phyloP scores from a whole-genome alignment of 2,888 invertebrate genomes.

The Zygothrica quintamaculata region DNA sequence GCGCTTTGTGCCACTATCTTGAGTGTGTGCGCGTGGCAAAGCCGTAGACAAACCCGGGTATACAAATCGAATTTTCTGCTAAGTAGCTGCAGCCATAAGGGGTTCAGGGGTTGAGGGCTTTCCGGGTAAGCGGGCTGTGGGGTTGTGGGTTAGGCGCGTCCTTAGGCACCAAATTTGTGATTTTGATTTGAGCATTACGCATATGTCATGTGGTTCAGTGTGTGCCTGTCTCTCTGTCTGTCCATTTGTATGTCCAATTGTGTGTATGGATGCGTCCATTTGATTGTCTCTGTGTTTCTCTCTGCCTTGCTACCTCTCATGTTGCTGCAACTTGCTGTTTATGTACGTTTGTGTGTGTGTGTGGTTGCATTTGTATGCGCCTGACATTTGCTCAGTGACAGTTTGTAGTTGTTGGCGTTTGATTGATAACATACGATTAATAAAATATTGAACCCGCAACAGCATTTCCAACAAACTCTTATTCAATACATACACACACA shows the following conservation, averaged over 20 bases:
- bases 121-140: no score
- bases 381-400: slow-evolving; percentile 50
- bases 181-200: slow-evolving; percentile 80
- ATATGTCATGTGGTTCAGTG: slow-evolving; percentile 59
- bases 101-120: background rate
- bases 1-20: slow-evolving; percentile 70
- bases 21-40: slow-evolving; percentile 74
- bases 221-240: slow-evolving; percentile 8
- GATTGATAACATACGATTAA: slow-evolving; percentile 81
- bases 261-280: background rate
- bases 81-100: slow-evolving; percentile 64
- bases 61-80: slow-evolving; percentile 78
- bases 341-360: slow-evolving; percentile 7
- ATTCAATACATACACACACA: slow-evolving; percentile 11
- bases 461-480: slow-evolving; percentile 23
- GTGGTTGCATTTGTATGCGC: slow-evolving; percentile 10
- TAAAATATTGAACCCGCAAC: slow-evolving; percentile 74
- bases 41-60: slow-evolving; percentile 59
- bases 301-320: background rate
- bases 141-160: slow-evolving; percentile 18
- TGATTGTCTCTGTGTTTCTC: slow-evolving; percentile 2
- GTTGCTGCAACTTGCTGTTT: background rate
- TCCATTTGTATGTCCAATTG: background rate
- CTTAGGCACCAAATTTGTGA: slow-evolving; percentile 68
- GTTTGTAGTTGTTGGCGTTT: slow-evolving; percentile 64